Base-by-base conservation (phyloP, 2,113 vertebrate genomes). In the Pangasianodon gigas region DNA sequence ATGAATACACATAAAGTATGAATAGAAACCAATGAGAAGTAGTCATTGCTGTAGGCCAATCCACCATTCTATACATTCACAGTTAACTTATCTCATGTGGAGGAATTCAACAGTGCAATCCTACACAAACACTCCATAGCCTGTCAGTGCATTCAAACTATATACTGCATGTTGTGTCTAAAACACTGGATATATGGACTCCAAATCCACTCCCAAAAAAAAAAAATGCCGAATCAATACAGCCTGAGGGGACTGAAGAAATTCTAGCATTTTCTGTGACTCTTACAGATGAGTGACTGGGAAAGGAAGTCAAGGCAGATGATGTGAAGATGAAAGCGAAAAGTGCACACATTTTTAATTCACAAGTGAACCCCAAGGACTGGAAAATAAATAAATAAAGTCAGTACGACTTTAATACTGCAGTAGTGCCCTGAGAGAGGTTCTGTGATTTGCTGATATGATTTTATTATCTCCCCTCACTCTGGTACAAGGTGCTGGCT, bases 401-500 rank as follows among this genome's bases (percentile, higher is more conserved):
- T 93, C 91, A 93, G 87, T 86, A 91, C 62, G 60, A 89, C 90
- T 92, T 90, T 93, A 94, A 94, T 93, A 90, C 90, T 88, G 83
- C 91, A 62, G 90, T 81, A 69, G 90, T 85, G 95, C 95, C 93
- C 93, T 37, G 11, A 89, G 91, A 93, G 87, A 92, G 91, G 91
- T 91, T 91, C 93, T 89, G 92, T 94, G 94, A 95, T 95, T 94
- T 46, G 84, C 92, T 69, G 93, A 96, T 95, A 95, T 88, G 60
- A 92, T 95, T 94, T 95, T 95, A 96, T 95, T 94, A 96, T 96
- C 95, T 95, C 91, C 92, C 89, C 77, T 90, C 90, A 93, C 89
- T 93, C 91, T 84, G 18, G 91, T 93, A 95, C 94, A 94, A 93
- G 94, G 93, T 86, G 91, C 94, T 92, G 93, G 90, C 92, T 93